Evolutionary conservation across 2,888 invertebrate species (phyloP).

Genomic region (Willowsia nigromaculata): DNA sequence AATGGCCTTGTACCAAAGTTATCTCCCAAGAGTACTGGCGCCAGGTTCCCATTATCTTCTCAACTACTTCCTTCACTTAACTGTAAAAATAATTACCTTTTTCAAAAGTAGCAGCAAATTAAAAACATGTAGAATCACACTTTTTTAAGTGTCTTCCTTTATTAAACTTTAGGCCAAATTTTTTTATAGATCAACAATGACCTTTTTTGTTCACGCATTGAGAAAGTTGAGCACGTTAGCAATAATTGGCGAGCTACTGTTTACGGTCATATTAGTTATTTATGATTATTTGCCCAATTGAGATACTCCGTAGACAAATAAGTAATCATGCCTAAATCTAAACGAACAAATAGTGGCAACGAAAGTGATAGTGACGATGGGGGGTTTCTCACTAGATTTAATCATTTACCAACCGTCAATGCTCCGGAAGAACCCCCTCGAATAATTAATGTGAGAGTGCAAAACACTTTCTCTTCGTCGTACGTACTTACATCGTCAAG

Average conservation of each 20-base stretch:
- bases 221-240: no score
- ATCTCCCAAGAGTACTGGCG: conserved; percentile 65
- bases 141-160: no score
- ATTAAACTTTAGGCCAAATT: no score
- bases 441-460: conserved; percentile 14
- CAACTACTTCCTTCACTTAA: not conserved
- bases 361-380: conserved; percentile 66
- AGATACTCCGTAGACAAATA: no score
- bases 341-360: conserved; percentile 22
- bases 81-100: not conserved
- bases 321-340: conserved; percentile 46
- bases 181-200: no score
- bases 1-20: conserved; percentile 53
- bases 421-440: conserved; percentile 49
- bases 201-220: no score
- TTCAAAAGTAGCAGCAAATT: not conserved
- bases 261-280: no score
- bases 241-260: no score
- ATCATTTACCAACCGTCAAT: conserved; percentile 56
- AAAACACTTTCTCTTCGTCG: conserved; percentile 41
- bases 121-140: no score
- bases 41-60: conserved; percentile 39
- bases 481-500: conserved; percentile 60
- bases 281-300: no score
- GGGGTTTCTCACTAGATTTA: conserved; percentile 56